phyloP scores from a whole-genome alignment of 1,140 invertebrate species.

The Listronotus bonariensis region DNA sequence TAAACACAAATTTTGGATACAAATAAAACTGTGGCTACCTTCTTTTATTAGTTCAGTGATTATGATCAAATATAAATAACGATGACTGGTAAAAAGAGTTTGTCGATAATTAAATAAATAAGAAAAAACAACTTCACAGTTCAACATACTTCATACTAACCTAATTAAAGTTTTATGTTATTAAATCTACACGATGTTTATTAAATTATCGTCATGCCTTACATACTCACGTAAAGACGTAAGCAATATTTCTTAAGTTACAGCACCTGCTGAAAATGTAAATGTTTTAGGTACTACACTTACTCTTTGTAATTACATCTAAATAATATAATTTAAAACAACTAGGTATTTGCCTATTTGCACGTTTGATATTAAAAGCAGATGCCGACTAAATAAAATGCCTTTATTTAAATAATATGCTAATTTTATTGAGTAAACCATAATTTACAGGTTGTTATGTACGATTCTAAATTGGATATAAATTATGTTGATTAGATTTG shows the following conservation, averaged over 20 bases:
- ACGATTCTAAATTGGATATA: too few relatives aligned
- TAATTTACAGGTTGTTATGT: too few relatives aligned
- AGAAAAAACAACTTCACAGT: slow-evolving; percentile 13
- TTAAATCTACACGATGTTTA: slow-evolving; percentile 25
- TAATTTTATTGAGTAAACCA: too few relatives aligned
- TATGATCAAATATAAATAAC: slow-evolving; percentile 9
- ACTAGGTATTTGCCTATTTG: too few relatives aligned
- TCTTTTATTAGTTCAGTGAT: not conserved
- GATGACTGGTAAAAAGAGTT: not conserved
- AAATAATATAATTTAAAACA: too few relatives aligned
- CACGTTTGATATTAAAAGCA: too few relatives aligned
- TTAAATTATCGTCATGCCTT: slow-evolving; percentile 21
- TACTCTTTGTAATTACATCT: too few relatives aligned
- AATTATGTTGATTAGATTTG: too few relatives aligned
- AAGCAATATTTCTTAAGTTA: slow-evolving; percentile 20
- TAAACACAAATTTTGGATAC: too few relatives aligned
- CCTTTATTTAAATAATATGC: too few relatives aligned
- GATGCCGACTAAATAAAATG: too few relatives aligned
- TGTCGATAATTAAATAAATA: slow-evolving; percentile 22
- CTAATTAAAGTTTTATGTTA: slow-evolving; percentile 25
- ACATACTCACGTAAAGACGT: slow-evolving; percentile 11
- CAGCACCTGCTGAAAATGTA: slow-evolving; percentile 13
- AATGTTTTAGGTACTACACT: not conserved
- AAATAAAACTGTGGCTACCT: too few relatives aligned
- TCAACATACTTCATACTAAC: slow-evolving; percentile 18